Base-by-base conservation (phyloP, 2,113 vertebrate genomes). In the Hippocampus barbouri region DNA sequence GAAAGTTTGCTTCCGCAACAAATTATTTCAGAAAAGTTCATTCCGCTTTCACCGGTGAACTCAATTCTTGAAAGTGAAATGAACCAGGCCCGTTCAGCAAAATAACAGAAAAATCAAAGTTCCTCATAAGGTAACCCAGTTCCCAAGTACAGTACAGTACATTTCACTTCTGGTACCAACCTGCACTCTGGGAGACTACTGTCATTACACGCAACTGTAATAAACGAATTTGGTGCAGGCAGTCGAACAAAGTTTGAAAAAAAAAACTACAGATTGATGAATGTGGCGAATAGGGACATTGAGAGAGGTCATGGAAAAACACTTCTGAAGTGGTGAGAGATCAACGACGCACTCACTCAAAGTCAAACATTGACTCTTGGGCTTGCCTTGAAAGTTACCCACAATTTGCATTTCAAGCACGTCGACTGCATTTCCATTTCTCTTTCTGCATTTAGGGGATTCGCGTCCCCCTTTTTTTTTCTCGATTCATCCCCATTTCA, bases 401-500 rank as follows among this genome's bases (percentile, higher is more conserved):
- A 5, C 66, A 4, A 66, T 70, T 77, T 68, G 27, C 49, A 57
- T 47, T 51, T 43, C 56, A 21, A 54, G 49, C n/a, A 27, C 61
- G 49, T 65, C 54, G 4, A 47, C 38, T 56, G 20, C 14, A 23
- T 57, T 16, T 21, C 1, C 20, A 56, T 51, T 61, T 61, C 21
- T 60, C 40, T 70, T 47, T 40, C 34, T 41, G 53, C 67, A n/a
- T 70, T 66, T 57, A 23, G 41, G 45, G 59, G 41, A 63, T 43
- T 72, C 38, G 9, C 45, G 12, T 18, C 65, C 34, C 27, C 30
- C 41, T 47, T 47, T 43, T 65, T 56, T 21, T 57, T 34, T 59
- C 57, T 8, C 6, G 8, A 16, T 66, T 25, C 5, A 34, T 57
- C 40, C 34, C 49, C 49, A 69, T 43, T 64, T 69, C 59, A 69